Base-by-base conservation (phyloP, 2,797 vertebrate genomes). In the Eidolon dupreanum region DNA sequence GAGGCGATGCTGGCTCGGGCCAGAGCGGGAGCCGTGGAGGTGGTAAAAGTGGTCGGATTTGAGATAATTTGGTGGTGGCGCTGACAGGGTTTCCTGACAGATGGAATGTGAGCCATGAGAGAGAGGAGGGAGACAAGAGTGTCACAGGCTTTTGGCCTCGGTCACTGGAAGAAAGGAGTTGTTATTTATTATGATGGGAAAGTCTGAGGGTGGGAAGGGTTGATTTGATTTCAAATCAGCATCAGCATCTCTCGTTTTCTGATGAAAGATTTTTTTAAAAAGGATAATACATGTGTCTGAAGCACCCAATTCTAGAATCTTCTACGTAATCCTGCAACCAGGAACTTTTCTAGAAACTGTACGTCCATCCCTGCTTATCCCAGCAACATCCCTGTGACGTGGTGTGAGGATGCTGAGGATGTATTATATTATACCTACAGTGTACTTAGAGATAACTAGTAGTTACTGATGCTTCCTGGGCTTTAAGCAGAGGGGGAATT, bases 1-100 rank as follows among this genome's bases (percentile, higher is more conserved):
- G 31, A 68, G 51, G 36, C 1, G 31, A 8, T 26, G 8, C 57
- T 63, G 61, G 26, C 55, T 71, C 31, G 68, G 19, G 38, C 2
- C 26, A 31, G 66, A 31, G 51, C 8, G 26, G 22, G 19, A 36
- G 9, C 28, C 0, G 0, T 1, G 5, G 33, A 31, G 20, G 41
- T 28, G 38, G 36, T 55, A 8, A 22, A 78, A 24, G 19, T 28
- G 36, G 63, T 92, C 38, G 38, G n/a, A 51, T 26, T n/a, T 0
- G 3, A 53, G 46, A 65, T 77, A 19, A 19, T 15, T 24, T 26
- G 33, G 36, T 78, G 31, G 22, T 1, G 7, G 3, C 0, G 2
- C 17, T 10, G 57, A 51, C 33, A 28, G 53, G 57, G 74, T 53
- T 82, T 89, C 79, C 51, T 49, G 31, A 38, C 51, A 20, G 86